Evolutionary conservation across 2,888 invertebrate species (phyloP), one percentile per base, ranked within the genome.

Genomic region (Petrolisthes cinctipes): DNA sequence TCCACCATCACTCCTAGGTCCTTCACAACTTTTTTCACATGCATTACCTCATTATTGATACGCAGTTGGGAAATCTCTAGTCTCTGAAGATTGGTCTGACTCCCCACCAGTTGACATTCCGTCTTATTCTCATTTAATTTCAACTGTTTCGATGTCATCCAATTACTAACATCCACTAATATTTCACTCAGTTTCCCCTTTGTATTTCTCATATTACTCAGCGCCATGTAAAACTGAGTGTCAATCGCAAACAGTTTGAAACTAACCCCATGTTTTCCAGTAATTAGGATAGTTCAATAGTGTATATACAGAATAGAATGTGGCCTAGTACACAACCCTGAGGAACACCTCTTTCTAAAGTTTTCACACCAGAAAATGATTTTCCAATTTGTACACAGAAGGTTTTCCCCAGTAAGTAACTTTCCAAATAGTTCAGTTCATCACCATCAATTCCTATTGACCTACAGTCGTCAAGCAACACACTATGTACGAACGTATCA

Each of bases 321-420:
- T 7, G 75, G n/a, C 75, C 75, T 20, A 75, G 75, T 75, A 75
- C 75, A 75, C 75, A 14, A 14, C 9, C 75, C 23, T 75, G 75
- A 23, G 75, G 75, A 75, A 75, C 75, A 75, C 75, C 75, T 75
- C 75, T 75, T 75, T 75, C 75, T 75, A 75, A 20, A 14, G 75
- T 75, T 20, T 75, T 75, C n/a, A 75, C 75, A 14, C n/a, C 75
- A 75, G 23, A 75, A 75, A 75, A 75, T 75, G n/a, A 75, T 75
- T 23, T 75, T 75, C 75, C 75, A 14, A 23, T 75, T 75, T 9
- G n/a, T n/a, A n/a, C n/a, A n/a, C n/a, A n/a, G n/a, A n/a, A n/a
- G n/a, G n/a, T n/a, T n/a, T n/a, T n/a, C n/a, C n/a, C n/a, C n/a
- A n/a, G n/a, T n/a, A n/a, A n/a, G n/a, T n/a, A n/a, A n/a, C n/a